Base-by-base conservation (phyloP, 2,113 vertebrate species). In the Dascyllus trimaculatus region DNA sequence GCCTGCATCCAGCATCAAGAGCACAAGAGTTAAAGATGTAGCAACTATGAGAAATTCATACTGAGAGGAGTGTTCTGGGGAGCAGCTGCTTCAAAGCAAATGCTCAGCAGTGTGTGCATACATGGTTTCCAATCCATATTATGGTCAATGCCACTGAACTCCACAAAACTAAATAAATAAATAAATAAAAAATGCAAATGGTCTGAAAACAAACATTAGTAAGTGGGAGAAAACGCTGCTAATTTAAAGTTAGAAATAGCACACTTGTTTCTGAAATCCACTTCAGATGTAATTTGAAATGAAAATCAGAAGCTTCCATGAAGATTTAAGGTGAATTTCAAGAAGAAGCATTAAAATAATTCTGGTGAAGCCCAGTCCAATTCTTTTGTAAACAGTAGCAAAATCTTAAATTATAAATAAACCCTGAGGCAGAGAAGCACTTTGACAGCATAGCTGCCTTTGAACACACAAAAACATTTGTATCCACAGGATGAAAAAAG, bases 31-130 rank as follows among this genome's bases (percentile, higher is more conserved):
- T 60, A 73, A 82, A 76, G 61, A 85, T 73, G 62, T 35, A 80
- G 71, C 72, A 74, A 57, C 51, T 40, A 65, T 73, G 54, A 78
- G 79, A 73, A 67, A 85, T 86, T 86, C 65, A 66, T 46, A 61
- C 29, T 53, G 62, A 70, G 65, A 71, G 80, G 56, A 86, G 71
- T 70, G 59, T 75, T 88, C 63, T 74, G 71, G 32, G 75, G 72
- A 60, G 67, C 49, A 54, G 72, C 80, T 63, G 74, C 74, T 87
- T 90, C 76, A 83, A 82, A 90, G 82, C 52, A 69, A 64, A 79
- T 40, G 61, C 68, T 75, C 25, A 66, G 56, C 45, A 48, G 57
- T 63, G 40, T 71, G 51, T 40, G 29, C 51, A 71, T 43, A 49
- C 48, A 58, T 32, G 11, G 25, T 51, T 67, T 71, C 65, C 35